Conservation (phyloP, 2,797 vertebrate genomes). For the Saxicola maurus region DNA sequence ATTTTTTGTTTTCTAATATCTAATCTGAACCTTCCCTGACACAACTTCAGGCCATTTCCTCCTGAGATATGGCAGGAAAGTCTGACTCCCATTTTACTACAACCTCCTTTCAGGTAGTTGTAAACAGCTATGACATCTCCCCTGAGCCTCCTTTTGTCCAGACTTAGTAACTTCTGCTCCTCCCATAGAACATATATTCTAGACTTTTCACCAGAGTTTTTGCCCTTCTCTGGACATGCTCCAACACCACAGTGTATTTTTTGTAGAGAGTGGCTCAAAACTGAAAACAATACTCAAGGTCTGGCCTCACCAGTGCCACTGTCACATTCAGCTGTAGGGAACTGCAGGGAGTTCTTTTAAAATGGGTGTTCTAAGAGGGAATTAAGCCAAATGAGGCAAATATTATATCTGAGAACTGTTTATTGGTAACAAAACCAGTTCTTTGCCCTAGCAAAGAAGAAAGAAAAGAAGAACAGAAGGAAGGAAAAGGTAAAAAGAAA, state of each 20-base stretch:
- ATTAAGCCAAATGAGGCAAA: accelerated
- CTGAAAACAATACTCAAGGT: neutral
- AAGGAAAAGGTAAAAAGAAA: neutral
- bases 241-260: too few species aligned
- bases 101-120: neutral
- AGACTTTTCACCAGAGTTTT: neutral
- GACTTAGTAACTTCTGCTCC: neutral
- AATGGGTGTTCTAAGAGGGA: accelerated
- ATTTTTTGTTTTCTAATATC: neutral
- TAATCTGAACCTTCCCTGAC: neutral
- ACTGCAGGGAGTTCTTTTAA: neutral
- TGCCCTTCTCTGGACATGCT: neutral
- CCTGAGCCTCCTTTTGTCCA: neutral
- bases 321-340: accelerated
- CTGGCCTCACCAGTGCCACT: accelerated
- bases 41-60: neutral
- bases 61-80: neutral
- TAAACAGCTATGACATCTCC: accelerated
- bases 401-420: neutral
- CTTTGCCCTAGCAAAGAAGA: neutral
- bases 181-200: neutral
- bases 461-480: neutral
- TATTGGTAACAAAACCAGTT: neutral
- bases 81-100: neutral
- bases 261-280: neutral